A percentile compares a stretch with the other conserved stretches of the same genome.
phyloP scores from a whole-genome alignment of 2,797 vertebrate genomes.

The Hyperoplus lanceolatus region DNA sequence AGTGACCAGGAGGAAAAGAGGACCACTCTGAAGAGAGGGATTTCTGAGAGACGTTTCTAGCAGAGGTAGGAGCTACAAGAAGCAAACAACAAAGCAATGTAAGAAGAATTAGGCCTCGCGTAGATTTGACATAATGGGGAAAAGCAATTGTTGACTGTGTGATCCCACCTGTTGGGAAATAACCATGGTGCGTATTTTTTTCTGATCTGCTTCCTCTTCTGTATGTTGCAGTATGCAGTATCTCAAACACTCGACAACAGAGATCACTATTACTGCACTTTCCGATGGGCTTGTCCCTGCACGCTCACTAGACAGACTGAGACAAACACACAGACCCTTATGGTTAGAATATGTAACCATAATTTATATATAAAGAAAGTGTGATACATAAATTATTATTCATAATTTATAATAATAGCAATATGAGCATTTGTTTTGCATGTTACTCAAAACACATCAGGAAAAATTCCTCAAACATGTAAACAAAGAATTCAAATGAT shows the following conservation, averaged over 20 bases:
- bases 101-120: not conserved
- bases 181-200: constrained; percentile 88
- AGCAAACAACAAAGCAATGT: constrained; percentile 19
- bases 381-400: not conserved
- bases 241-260: constrained; percentile 92
- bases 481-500: not conserved
- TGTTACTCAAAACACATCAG: not conserved
- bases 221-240: constrained; percentile 88
- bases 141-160: not conserved
- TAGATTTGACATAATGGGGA: not conserved
- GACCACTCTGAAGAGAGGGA: constrained; percentile 88
- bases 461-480: not conserved
- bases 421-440: not conserved
- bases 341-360: not conserved
- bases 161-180: constrained; percentile 90
- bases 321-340: constrained; percentile 22
- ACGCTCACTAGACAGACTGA: constrained; percentile 91
- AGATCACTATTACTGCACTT: constrained; percentile 88
- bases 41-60: constrained; percentile 86
- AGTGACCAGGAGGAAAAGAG: constrained; percentile 89
- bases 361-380: too few species aligned
- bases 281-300: constrained; percentile 89
- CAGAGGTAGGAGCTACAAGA: constrained; percentile 91
- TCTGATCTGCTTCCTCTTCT: constrained; percentile 81
- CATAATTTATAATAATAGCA: not conserved